Base-by-base conservation (phyloP, 2,888 invertebrate species). In the Kryphioiulus occultus region DNA sequence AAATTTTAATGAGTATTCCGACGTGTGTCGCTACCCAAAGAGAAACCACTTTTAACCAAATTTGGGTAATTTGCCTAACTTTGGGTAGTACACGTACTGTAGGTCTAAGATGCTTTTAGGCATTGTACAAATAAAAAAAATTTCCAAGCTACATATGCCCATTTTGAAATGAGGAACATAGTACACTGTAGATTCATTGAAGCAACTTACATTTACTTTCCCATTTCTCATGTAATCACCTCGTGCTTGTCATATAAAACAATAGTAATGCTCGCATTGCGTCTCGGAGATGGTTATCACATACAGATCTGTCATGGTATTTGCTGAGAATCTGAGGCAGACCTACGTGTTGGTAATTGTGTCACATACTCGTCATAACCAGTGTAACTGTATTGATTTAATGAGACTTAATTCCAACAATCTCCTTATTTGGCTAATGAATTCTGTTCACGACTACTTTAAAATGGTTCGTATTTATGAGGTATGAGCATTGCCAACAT, bases 361-460 rank as follows among this genome's bases (percentile, higher is more conserved):
- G 68, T 68, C 68, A 68, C 26, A 68, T 68, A 22, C 26, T 68
- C 68, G 68, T 4, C 68, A 68, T 68, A 68, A 68, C 26, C n/a
- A 68, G 68, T 26, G 68, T 68, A 68, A 68, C 68, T 68, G 68
- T 68, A 68, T 68, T 68, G 68, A 68, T 68, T 68, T 68, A 68
- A 22, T 68, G 22, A 68, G 68, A 68, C 68, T 9, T 68, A 5
- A 68, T 59, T 68, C 22, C 19, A 68, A 68, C 68, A 22, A 26
- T 68, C 26, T 68, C 68, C 68, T 68, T 68, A 22, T 68, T n/a
- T 68, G 68, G 68, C n/a, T 68, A 68, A 68, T 68, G 68, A 68
- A 68, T 68, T 68, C 68, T 68, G 26, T 68, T 68, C 22, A 68
- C 68, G 68, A 68, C 68, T 68, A 68, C 68, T 26, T 68, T 68